Base-by-base conservation (phyloP, 2,113 vertebrate genomes). In the Phylloscopus trochiloides region DNA sequence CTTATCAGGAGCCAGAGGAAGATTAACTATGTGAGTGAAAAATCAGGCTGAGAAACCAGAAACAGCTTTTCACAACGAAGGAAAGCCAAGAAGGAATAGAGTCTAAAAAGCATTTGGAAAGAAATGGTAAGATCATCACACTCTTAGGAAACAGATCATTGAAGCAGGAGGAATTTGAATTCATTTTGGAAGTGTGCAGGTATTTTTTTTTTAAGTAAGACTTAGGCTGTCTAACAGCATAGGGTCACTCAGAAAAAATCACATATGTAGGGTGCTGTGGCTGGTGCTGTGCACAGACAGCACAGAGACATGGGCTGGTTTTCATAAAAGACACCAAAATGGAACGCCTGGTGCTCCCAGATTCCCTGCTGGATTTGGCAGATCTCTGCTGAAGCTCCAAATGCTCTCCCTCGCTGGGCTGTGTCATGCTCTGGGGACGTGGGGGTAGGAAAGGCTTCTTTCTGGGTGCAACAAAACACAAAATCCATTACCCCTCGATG, bases 11-110 rank as follows among this genome's bases (percentile, higher is more conserved):
- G 55, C 57, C 85, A 91, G 85, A 79, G 78, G 55, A 95, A 92
- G 95, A 94, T 96, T 95, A 95, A 97, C 94, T 94, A 95, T 70
- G 93, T 95, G 93, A 94, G 93, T 63, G 90, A 89, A 97, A 95
- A 97, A 90, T 66, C 84, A 86, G 93, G 91, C 91, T 91, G 95
- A 97, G 94, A 97, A 97, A 96, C 91, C 93, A 62, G 76, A 96
- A 88, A 0, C 92, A 95, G 95, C 78, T 95, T 96, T 96, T 94
- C 91, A 90, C 77, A 85, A 79, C 0, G 42, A 93, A 91, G 94
- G 40, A 70, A 91, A 93, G 94, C 92, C 94, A 95, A 95, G 79
- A 77, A 89, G 48, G 84, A 95, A 70, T 32, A 61, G 34, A 55
- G 57, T 75, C 94, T 88, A 63, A 93, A 84, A 94, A 83, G 40